A percentile compares a stretch with the other conserved stretches of the same genome.
These are phyloP conservation scores for Merodon equestris DNA, from an alignment of 2,888 invertebrate genomes.

Conservation along the genomic window DNA sequence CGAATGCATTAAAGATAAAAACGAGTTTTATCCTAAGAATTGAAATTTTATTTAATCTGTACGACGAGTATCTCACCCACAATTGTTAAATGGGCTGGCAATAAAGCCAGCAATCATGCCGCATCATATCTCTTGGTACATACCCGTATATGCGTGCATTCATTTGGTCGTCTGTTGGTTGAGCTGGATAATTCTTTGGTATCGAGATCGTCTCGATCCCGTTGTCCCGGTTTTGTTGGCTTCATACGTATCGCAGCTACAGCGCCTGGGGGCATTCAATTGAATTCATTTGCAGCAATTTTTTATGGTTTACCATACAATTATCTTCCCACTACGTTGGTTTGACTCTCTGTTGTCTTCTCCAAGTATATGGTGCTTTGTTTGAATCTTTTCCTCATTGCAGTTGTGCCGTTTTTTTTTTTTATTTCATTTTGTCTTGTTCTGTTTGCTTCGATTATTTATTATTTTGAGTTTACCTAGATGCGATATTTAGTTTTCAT, in stretches of 20 bases:
- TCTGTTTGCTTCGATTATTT: constrained; percentile 1
- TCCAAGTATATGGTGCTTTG: constrained; percentile 9
- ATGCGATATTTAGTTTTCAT: background rate
- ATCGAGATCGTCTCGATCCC: constrained; percentile 1
- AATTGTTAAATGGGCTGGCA: too few species aligned
- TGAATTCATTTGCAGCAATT: constrained; percentile 41
- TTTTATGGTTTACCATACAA: constrained; percentile 17
- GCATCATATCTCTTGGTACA: background rate
- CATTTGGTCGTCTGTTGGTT: background rate
- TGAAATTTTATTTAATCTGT: constrained; percentile 15
- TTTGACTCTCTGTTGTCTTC: background rate
- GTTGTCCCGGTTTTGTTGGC: constrained; percentile 30
- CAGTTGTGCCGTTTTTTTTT: constrained; percentile 6
- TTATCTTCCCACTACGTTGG: constrained; percentile 40
- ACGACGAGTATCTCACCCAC: background rate
- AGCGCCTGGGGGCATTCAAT: constrained; percentile 21
- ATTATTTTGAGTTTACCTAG: constrained; percentile 21
- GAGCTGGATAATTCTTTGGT: too few species aligned
- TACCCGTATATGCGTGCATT: constrained; percentile 9
- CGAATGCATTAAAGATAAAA: constrained; percentile 35
- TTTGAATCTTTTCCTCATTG: constrained; percentile 31
- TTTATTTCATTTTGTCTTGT: too few species aligned
- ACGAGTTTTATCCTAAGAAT: constrained; percentile 20
- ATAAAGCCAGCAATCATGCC: background rate
- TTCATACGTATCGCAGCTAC: too few species aligned